These are phyloP conservation scores for Trogon melanurus DNA, from an alignment of 2,113 vertebrate species.

Conservation along the genomic window DNA sequence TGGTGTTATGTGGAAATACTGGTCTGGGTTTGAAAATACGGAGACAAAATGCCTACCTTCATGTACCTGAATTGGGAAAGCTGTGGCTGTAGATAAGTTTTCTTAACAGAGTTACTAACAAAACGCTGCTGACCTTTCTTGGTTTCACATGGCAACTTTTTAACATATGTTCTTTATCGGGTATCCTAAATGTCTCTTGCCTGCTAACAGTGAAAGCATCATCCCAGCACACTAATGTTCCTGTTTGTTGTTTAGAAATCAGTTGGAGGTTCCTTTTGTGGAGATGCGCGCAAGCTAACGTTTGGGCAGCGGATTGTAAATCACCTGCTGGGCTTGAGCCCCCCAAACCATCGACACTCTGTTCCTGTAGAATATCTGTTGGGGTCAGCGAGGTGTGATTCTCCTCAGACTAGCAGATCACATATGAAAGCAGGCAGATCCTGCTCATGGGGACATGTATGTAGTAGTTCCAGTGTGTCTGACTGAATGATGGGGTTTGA, in stretches of 20 bases:
- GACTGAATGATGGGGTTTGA: conserved; percentile 66
- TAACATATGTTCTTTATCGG: not conserved
- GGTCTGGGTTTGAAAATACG: not conserved
- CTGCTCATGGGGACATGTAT: conserved; percentile 96
- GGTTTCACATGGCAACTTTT: not conserved
- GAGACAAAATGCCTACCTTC: not conserved
- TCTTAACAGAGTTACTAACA: not conserved
- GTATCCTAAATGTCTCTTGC: not conserved
- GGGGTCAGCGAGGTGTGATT: conserved; percentile 76
- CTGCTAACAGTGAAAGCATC: not conserved
- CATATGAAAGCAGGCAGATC: conserved; percentile 87
- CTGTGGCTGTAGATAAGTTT: not conserved
- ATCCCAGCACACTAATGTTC: conserved; percentile 59
- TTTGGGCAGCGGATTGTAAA: conserved; percentile 95
- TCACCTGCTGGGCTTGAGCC: conserved; percentile 91
- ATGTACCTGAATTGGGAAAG: not conserved
- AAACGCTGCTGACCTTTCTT: not conserved
- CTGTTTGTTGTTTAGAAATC: conserved; percentile 80
- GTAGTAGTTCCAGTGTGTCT: conserved; percentile 75
- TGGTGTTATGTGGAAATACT: not conserved
- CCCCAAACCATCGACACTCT: conserved; percentile 85
- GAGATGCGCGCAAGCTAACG: conserved; percentile 88
- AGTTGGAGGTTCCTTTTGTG: conserved; percentile 77
- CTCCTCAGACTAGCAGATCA: conserved; percentile 76
- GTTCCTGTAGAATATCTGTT: conserved; percentile 85